phyloP scores from a whole-genome alignment of 2,888 invertebrate species.

The Silvanus unidentatus region DNA sequence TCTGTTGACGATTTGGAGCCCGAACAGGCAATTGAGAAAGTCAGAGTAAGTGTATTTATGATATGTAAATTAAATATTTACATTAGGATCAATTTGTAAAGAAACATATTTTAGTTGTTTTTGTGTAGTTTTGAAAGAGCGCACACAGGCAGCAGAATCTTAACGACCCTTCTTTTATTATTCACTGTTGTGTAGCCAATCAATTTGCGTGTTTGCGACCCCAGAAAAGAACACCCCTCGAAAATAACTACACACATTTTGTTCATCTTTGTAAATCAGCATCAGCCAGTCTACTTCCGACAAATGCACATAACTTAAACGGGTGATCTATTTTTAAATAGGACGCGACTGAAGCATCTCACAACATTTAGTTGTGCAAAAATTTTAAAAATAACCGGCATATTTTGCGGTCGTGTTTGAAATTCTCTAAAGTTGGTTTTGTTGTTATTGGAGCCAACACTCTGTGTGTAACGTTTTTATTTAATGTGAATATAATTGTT shows the following conservation, averaged over 20 bases:
- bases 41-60: constrained; percentile 54
- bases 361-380: constrained; percentile 1
- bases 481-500: neutral
- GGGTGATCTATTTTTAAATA: too few species aligned
- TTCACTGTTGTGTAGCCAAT: neutral
- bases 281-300: too few species aligned
- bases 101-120: neutral
- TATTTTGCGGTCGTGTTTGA: constrained; percentile 2
- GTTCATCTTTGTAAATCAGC: too few species aligned
- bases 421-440: neutral
- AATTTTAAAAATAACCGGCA: constrained; percentile 4
- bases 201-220: constrained; percentile 6
- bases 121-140: neutral
- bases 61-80: constrained; percentile 1
- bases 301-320: too few species aligned
- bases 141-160: constrained; percentile 6
- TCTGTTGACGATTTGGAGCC: constrained; percentile 65
- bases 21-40: constrained; percentile 62
- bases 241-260: too few species aligned
- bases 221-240: neutral
- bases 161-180: neutral
- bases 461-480: neutral
- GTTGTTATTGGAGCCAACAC: too few species aligned
- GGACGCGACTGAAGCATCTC: too few species aligned
- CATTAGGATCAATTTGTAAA: constrained; percentile 2